phyloP scores from a whole-genome alignment of 2,113 vertebrate species.

The Oryzias curvinotus region DNA sequence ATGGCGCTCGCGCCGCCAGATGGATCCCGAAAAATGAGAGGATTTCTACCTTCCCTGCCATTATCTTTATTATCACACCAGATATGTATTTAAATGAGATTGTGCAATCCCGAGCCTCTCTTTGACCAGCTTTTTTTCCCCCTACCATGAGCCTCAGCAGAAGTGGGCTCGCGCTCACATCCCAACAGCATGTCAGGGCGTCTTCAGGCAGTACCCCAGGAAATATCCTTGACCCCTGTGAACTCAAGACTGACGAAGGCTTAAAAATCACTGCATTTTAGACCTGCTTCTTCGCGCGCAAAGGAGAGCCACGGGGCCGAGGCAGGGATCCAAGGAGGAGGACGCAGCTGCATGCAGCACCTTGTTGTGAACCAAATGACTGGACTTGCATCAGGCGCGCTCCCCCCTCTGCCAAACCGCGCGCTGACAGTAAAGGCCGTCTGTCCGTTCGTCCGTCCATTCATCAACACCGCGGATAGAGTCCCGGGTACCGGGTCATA shows the following conservation, averaged over 20 bases:
- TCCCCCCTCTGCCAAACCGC: conserved; percentile 48
- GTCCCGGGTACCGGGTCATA: conserved; percentile 33
- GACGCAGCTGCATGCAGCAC: no score
- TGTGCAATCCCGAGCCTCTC: conserved; percentile 34
- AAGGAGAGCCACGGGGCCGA: no score
- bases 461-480: conserved; percentile 39
- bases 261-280: no score
- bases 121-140: conserved; percentile 13
- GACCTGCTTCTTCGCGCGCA: no score
- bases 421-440: conserved; percentile 34
- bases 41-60: conserved; percentile 52
- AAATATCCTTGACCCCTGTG: no score
- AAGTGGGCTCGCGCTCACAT: not conserved
- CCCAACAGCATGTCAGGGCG: not conserved
- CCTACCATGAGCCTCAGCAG: conserved; percentile 7
- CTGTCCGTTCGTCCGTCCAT: conserved; percentile 14
- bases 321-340: no score
- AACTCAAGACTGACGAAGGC: no score
- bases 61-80: conserved; percentile 54
- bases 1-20: conserved; percentile 74
- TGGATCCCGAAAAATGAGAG: conserved; percentile 71
- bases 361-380: no score
- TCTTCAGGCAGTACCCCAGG: not conserved
- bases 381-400: no score
- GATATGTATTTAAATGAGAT: conserved; percentile 67